Base-by-base conservation (phyloP, 2,113 vertebrate species). In the Scalopus aquaticus region DNA sequence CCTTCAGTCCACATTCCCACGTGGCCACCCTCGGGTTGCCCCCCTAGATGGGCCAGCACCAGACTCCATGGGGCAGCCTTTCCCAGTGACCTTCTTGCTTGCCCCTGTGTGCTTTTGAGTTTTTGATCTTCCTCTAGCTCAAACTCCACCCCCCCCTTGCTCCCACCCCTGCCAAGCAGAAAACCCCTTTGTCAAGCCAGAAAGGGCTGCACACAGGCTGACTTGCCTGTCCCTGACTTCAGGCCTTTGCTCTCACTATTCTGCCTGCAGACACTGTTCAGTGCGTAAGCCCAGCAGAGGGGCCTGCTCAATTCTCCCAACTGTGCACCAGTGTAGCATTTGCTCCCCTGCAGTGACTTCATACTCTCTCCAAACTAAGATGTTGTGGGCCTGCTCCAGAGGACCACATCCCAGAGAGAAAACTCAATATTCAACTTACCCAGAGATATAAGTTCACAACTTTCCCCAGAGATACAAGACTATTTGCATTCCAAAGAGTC, bases 271-370 rank as follows among this genome's bases (percentile, higher is more conserved):
- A 54, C 51, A 54, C 16, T 19, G 17, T 19, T 12, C 17, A 4
- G 58, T 9, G 8, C 37, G 8, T 15, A 49, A 39, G 44, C n/a
- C 37, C 5, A 1, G 5, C 1, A 5, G 9, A 54, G n/a, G 44
- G 30, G 49, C 19, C 17, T 15, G 24, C 16, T 1, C 13, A 24
- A 28, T n/a, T 84, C 67, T 78, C 2, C 6, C 62, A 92, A 49
- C 46, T 12, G 6, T 72, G n/a, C 2, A 15, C 24, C 62, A 81
- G 19, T 0, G 0, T 9, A 0, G 2, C 15, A 0, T 30, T 24
- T 69, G 19, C 56, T 17, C n/a, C 5, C 37, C 8, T 3, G 17
- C 15, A 8, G 11, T 24, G 26, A 72, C 0, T 0, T 0, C 60
- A 51, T 5, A 0, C 2, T 37, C 15, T 42, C 26, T 54, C 30